phyloP scores from a whole-genome alignment of 2,113 vertebrate species.

The Corapipo altera region DNA sequence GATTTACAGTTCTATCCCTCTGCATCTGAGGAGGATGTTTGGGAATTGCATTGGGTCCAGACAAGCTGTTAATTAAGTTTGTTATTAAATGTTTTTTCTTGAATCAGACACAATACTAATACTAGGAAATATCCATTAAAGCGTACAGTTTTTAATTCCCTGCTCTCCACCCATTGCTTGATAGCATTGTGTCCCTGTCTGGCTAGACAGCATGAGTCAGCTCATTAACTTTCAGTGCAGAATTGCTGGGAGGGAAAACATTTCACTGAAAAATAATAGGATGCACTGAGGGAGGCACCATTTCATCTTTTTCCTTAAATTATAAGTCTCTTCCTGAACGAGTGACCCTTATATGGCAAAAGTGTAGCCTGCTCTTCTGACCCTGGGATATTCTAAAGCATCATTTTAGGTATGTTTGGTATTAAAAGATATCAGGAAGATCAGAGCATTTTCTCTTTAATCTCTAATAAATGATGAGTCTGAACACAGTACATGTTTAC shows the following conservation, averaged over 20 bases:
- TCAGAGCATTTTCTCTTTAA: slow-evolving; percentile 47
- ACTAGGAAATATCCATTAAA: neutral
- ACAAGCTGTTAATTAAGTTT: neutral
- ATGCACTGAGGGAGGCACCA: neutral
- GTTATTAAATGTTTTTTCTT: neutral
- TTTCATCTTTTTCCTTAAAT: neutral
- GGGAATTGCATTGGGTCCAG: neutral
- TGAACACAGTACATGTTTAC: slow-evolving; percentile 35
- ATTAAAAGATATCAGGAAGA: slow-evolving; percentile 13
- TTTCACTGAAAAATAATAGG: neutral
- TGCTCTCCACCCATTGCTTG: neutral
- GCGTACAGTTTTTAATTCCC: neutral
- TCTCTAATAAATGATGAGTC: slow-evolving; percentile 32
- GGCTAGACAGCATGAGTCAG: slow-evolving; percentile 15
- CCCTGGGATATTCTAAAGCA: neutral
- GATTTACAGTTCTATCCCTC: neutral
- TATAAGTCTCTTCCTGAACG: neutral
- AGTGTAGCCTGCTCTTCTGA: neutral
- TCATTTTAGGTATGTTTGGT: neutral
- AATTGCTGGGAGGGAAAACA: neutral
- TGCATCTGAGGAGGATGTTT: neutral
- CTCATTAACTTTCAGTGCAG: neutral
- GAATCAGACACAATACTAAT: neutral
- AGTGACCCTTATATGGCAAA: neutral
- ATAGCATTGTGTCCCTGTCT: neutral